Evolutionary conservation across 2,113 vertebrate genomes (phyloP).

Genomic region (Panthera tigris): DNA sequence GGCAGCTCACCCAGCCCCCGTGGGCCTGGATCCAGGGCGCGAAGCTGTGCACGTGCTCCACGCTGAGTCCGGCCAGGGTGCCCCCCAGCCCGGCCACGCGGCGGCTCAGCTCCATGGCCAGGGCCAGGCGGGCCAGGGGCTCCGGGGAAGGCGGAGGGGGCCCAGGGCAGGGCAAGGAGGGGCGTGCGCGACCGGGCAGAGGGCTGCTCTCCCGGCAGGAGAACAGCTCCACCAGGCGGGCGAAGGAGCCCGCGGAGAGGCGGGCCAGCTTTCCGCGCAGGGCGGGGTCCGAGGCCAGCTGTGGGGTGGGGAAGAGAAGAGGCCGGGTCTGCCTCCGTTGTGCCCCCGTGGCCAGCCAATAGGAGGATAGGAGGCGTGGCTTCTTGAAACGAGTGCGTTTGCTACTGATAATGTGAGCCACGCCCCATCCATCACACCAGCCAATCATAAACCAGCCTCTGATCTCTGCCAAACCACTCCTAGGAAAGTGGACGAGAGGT

Average conservation of each 20-base stretch:
- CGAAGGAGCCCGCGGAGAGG: conserved; percentile 78
- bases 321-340: not conserved
- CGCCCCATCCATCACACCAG: not conserved
- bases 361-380: not conserved
- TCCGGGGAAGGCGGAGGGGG: conserved; percentile 62
- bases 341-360: not conserved
- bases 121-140: conserved; percentile 80
- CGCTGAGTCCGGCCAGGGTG: conserved; percentile 77
- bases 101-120: conserved; percentile 84
- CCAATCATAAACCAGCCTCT: not conserved
- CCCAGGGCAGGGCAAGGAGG: not conserved
- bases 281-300: conserved; percentile 79
- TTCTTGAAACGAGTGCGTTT: fast-evolving
- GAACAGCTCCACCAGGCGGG: conserved; percentile 80
- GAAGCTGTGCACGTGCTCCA: conserved; percentile 85
- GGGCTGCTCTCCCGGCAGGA: conserved; percentile 51
- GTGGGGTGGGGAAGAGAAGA: not conserved
- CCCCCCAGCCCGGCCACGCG: conserved; percentile 80
- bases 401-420: not conserved
- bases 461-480: not conserved
- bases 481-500: not conserved
- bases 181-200: not conserved
- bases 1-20: conserved; percentile 82
- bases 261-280: conserved; percentile 72
- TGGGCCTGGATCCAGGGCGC: conserved; percentile 83